Conservation (phyloP, 2,888 invertebrate species). For the Scaptomyza caliginosa region DNA sequence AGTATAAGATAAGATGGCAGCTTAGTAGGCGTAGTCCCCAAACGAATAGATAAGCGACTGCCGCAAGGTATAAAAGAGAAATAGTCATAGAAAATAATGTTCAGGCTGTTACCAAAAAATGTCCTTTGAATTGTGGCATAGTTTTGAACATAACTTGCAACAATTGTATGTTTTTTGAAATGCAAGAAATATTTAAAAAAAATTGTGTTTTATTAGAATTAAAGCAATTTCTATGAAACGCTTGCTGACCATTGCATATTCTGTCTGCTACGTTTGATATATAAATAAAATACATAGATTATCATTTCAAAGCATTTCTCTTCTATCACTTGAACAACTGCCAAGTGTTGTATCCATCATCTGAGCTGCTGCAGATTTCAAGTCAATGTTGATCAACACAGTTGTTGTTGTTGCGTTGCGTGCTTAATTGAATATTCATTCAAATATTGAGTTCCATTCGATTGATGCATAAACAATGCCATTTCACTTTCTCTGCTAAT, state of each 20-base stretch:
- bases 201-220: too few relatives aligned
- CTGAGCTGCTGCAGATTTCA: background rate
- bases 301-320: background rate
- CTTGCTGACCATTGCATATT: background rate
- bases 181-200: background rate
- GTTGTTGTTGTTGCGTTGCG: background rate
- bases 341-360: background rate
- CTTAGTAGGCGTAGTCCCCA: conserved; percentile 19
- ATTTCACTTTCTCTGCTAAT: conserved; percentile 37
- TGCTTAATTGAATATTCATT: conserved; percentile 57
- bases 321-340: background rate
- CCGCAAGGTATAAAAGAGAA: conserved; percentile 27
- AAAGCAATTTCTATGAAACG: background rate
- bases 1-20: background rate
- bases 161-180: background rate
- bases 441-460: conserved; percentile 47
- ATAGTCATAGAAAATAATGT: conserved; percentile 34
- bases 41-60: conserved; percentile 30
- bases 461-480: conserved; percentile 35
- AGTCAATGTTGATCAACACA: conserved; percentile 19
- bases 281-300: background rate
- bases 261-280: background rate
- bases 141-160: background rate
- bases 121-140: conserved; percentile 8
- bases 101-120: background rate